Percentiles rank a stretch among this genome's conserved stretches.
Conservation (phyloP, 1,140 invertebrate species). For the Leptinotarsa lineolata region DNA sequence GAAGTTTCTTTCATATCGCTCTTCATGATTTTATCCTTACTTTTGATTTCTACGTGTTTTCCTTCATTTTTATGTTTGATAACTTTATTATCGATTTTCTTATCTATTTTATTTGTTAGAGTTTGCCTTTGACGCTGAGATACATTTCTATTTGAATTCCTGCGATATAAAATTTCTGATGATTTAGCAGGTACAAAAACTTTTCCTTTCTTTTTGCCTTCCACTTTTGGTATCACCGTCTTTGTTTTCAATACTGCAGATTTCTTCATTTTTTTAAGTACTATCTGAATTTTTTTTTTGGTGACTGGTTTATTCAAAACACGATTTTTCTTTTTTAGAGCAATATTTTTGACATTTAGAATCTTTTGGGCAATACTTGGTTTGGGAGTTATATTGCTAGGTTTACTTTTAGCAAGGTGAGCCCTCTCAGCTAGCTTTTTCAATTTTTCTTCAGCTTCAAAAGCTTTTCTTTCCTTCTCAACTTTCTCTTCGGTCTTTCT, state of each 20-base stretch:
- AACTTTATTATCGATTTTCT: not conserved
- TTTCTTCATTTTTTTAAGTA: constrained; percentile 33
- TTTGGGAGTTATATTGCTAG: constrained; percentile 14
- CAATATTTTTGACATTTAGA: constrained; percentile 34
- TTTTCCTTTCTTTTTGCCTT: constrained; percentile 1
- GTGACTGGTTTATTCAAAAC: constrained; percentile 24
- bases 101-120: not conserved
- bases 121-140: constrained; percentile 22
- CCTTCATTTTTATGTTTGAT: constrained; percentile 1
- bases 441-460: constrained; percentile 39
- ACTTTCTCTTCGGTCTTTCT: constrained; percentile 27
- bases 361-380: constrained; percentile 27
- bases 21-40: not conserved
- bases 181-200: constrained; percentile 2
- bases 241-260: constrained; percentile 4
- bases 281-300: constrained; percentile 34
- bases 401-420: constrained; percentile 27
- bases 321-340: constrained; percentile 33
- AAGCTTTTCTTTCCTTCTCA: constrained; percentile 28
- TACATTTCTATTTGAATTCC: constrained; percentile 27
- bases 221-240: not conserved
- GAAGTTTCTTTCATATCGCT: not conserved
- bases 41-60: not conserved
- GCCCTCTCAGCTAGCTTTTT: constrained; percentile 37
- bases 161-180: constrained; percentile 28